Conservation (phyloP, 1,140 invertebrate genomes). For the Drosophila sechellia region DNA sequence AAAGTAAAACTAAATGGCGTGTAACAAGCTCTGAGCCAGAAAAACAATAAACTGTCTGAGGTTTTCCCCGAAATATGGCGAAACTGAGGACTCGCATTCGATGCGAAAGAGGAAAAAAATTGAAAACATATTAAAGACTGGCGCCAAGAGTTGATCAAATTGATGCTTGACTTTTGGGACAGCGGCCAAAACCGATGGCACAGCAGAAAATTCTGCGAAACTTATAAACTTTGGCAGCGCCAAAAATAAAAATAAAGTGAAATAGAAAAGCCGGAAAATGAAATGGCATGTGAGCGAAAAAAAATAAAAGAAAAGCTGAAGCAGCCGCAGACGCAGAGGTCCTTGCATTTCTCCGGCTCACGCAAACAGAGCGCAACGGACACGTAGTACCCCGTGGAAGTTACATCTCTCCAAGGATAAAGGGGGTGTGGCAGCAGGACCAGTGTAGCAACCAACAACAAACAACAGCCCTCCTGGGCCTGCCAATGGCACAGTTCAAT, state of each 20-base stretch:
- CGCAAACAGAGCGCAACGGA: conserved; percentile 68
- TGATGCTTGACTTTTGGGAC: conserved; percentile 75
- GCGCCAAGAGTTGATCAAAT: conserved; percentile 79
- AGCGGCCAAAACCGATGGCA: conserved; percentile 55
- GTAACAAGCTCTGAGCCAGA: conserved; percentile 56
- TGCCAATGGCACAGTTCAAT: conserved; percentile 76
- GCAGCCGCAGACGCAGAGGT: conserved; percentile 18
- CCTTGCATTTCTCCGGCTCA: conserved; percentile 41
- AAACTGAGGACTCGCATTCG: background rate
- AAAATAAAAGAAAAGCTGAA: conserved; percentile 1
- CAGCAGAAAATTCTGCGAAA: conserved; percentile 41
- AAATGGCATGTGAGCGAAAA: conserved; percentile 41
- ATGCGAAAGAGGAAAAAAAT: conserved; percentile 21
- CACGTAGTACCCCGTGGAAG: conserved; percentile 45
- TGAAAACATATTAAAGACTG: conserved; percentile 76
- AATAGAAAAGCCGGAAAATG: conserved; percentile 42
- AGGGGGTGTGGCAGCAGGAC: conserved; percentile 21
- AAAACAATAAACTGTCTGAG: conserved; percentile 27
- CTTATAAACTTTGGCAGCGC: conserved; percentile 66
- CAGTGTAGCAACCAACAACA: conserved; percentile 36
- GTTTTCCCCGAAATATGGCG: conserved; percentile 14
- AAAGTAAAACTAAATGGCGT: conserved; percentile 74
- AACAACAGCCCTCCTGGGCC: conserved; percentile 64
- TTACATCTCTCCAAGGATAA: conserved; percentile 30
- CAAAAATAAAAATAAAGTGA: conserved; percentile 38